Evolutionary conservation across 1,140 invertebrate genomes (phyloP).

Genomic region (Agraylea sexmaculata): DNA sequence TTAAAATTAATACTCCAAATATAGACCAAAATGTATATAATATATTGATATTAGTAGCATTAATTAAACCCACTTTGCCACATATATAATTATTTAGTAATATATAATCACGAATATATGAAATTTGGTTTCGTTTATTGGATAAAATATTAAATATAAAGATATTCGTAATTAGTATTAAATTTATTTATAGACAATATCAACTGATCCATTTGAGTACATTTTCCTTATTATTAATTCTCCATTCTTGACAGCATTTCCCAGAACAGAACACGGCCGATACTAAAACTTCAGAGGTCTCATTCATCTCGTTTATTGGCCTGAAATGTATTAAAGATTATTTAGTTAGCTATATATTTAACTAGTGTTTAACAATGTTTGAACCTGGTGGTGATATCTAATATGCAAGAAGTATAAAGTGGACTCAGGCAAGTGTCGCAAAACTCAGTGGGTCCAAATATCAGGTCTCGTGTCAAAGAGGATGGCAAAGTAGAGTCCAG

Average conservation of each 20-base stretch:
- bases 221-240: no score
- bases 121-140: no score
- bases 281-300: slow-evolving; percentile 9
- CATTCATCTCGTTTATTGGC: slow-evolving; percentile 1
- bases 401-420: slow-evolving; percentile 8
- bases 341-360: neutral
- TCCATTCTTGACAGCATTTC: slow-evolving; percentile 16
- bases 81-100: no score
- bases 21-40: no score
- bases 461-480: slow-evolving; percentile 6
- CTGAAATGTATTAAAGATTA: slow-evolving; percentile 1
- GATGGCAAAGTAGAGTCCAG: slow-evolving; percentile 8
- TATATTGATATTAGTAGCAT: no score
- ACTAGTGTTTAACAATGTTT: neutral
- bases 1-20: no score
- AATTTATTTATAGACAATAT: no score
- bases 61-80: no score
- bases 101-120: no score
- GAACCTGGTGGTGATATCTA: slow-evolving; percentile 14
- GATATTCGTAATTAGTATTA: no score
- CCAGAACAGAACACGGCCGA: slow-evolving; percentile 16
- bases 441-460: slow-evolving; percentile 12
- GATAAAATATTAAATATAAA: no score
- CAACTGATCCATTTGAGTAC: no score
- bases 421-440: slow-evolving; percentile 16